These are phyloP conservation scores for Philotrypesis tridentata DNA, from an alignment of 1,140 invertebrate species.

Conservation along the genomic window DNA sequence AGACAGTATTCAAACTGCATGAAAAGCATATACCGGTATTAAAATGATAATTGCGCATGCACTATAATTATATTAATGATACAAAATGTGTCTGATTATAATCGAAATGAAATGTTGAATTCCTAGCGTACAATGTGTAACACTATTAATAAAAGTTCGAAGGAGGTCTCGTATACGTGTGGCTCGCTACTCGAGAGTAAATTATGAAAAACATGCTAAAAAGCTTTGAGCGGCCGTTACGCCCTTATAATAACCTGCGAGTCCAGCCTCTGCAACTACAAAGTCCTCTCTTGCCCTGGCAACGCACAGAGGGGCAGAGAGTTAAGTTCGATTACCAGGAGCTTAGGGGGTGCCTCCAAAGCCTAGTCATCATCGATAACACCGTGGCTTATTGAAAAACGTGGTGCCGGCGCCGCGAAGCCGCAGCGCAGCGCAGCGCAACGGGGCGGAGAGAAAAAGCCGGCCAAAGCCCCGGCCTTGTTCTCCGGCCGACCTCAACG, in stretches of 20 bases:
- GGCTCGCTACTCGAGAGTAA: no score
- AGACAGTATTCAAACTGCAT: no score
- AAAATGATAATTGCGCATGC: no score
- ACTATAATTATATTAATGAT: no score
- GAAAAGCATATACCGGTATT: no score
- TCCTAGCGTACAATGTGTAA: no score
- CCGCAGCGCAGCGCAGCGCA: no score
- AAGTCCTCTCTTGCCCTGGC: not conserved
- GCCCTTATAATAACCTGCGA: not conserved
- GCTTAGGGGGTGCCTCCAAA: not conserved
- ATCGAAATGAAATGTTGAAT: no score
- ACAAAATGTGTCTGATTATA: no score
- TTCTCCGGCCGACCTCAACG: not conserved
- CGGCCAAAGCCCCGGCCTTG: not conserved
- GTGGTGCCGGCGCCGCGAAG: not conserved
- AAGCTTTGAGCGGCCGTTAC: not conserved
- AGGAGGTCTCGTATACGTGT: no score
- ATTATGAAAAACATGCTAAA: not conserved
- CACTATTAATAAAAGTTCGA: no score
- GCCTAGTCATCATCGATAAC: constrained; percentile 13
- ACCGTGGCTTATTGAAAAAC: constrained; percentile 6
- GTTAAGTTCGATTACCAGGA: not conserved
- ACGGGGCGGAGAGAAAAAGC: not conserved
- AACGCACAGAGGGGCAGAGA: no score
- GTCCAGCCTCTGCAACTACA: not conserved